A percentile compares a stretch with the other conserved stretches of the same genome.
Conservation (phyloP, 2,113 vertebrate genomes). For the Sciurus niger region DNA sequence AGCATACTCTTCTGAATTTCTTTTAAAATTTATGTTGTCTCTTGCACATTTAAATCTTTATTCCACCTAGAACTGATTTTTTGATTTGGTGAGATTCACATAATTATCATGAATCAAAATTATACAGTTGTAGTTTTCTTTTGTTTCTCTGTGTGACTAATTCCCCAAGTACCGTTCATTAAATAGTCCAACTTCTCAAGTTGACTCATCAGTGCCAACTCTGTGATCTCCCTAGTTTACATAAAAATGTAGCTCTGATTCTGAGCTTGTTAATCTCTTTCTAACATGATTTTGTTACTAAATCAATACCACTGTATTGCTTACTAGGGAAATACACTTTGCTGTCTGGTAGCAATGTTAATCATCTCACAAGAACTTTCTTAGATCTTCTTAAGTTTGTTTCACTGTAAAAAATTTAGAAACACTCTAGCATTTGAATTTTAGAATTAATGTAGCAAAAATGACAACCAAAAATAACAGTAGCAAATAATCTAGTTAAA, state of each 20-base stretch:
- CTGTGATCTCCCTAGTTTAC: background rate
- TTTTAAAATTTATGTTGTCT: background rate
- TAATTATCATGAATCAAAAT: background rate
- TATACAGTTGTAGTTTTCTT: background rate
- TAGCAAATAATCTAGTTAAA: background rate
- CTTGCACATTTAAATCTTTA: background rate
- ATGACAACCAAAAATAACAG: background rate
- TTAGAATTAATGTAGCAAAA: background rate
- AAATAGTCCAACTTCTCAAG: background rate
- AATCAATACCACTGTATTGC: background rate
- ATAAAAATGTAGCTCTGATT: background rate
- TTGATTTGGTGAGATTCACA: background rate
- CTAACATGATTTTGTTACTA: background rate
- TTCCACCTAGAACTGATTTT: background rate
- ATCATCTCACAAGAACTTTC: background rate
- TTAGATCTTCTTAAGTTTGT: background rate
- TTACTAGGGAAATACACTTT: background rate
- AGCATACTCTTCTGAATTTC: background rate
- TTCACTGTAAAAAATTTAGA: background rate
- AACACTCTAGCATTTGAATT: background rate
- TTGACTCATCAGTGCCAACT: background rate
- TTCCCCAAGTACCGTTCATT: background rate
- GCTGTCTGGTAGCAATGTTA: background rate
- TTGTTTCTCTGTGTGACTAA: slow-evolving; percentile 18
- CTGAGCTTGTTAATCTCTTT: background rate